Base-by-base conservation (phyloP, 1,140 invertebrate genomes). In the Drosophila nasuta region DNA sequence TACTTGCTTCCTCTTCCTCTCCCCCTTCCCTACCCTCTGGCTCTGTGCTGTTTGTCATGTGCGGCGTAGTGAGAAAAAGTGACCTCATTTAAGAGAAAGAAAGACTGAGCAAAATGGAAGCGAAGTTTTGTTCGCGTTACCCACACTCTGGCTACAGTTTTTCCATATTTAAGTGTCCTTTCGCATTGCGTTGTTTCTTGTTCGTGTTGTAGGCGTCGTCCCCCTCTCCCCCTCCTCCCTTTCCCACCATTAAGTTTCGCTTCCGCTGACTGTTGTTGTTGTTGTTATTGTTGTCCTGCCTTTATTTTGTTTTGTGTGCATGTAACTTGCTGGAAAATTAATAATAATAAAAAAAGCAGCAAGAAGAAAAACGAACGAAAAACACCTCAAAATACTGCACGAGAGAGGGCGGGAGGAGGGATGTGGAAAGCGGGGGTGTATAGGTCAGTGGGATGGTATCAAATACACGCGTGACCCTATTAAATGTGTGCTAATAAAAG, bases 401-500 rank as follows among this genome's bases (percentile, higher is more conserved):
- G 25, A 10, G 56, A 10, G 11, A 35, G 17, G 45, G 0, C 1
- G 7, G 13, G 10, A 15, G 7, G 10, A 7, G 30, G 49, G 35
- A 3, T 8, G 30, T 15, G 46, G 20, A 25, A 25, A 4, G 28
- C 33, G 20, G 48, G 25, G 28, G 71, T 28, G 67, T 46, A 43
- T 72, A 65, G 59, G 59, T 33, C 25, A 52, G 13, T 64, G 74
- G 57, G 56, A 28, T 70, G 67, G 38, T 38, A 72, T 62, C 70
- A 74, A 74, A 74, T 74, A 85, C 85, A 89, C 85, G 85, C 85
- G 85, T 89, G 85, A 90, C 85, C 85, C 85, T 89, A 89, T 89
- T 89, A 90, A 89, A 89, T 89, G 81, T 90, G 85, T 89, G 85
- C 85, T 89, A 89, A 89, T 89, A 89, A 89, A 89, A 89, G 83